Evolutionary conservation across 2,888 invertebrate species (phyloP).

Genomic region (Stenurella melanura): DNA sequence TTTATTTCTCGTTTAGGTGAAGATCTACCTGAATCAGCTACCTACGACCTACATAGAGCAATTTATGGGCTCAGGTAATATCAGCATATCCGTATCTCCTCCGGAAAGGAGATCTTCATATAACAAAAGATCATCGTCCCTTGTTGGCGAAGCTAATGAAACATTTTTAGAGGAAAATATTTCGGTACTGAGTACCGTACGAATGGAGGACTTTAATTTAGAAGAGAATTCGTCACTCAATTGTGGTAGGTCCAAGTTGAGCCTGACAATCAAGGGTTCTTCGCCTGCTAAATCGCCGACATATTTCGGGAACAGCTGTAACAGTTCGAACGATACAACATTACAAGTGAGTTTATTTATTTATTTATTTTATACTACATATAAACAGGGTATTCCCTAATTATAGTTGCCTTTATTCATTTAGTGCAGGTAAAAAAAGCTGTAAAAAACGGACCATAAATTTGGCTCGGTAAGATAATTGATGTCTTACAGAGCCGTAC

Average conservation of each 20-base stretch:
- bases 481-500: too few relatives aligned
- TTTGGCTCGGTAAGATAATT: too few relatives aligned
- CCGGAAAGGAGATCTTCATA: slow-evolving; percentile 32
- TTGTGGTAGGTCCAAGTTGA: slow-evolving; percentile 7
- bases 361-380: too few relatives aligned
- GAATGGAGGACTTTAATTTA: background rate
- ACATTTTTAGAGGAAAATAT: slow-evolving; percentile 11
- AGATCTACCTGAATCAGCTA: slow-evolving; percentile 40
- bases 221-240: background rate
- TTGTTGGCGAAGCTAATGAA: slow-evolving; percentile 15
- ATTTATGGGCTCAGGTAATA: slow-evolving; percentile 23
- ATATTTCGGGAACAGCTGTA: background rate
- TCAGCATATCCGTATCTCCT: slow-evolving; percentile 34
- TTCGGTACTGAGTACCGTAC: background rate
- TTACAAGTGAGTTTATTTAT: background rate
- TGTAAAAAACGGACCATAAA: too few relatives aligned
- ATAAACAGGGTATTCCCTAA: too few relatives aligned
- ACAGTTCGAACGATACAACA: background rate
- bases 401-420: too few relatives aligned
- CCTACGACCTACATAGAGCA: slow-evolving; percentile 25
- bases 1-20: slow-evolving; percentile 32
- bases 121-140: slow-evolving; percentile 2
- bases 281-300: background rate
- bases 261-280: background rate
- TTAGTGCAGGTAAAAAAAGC: too few relatives aligned